phyloP scores from a whole-genome alignment of 53 echinoderm and acorn worm species.

The Holothuria scabra region DNA sequence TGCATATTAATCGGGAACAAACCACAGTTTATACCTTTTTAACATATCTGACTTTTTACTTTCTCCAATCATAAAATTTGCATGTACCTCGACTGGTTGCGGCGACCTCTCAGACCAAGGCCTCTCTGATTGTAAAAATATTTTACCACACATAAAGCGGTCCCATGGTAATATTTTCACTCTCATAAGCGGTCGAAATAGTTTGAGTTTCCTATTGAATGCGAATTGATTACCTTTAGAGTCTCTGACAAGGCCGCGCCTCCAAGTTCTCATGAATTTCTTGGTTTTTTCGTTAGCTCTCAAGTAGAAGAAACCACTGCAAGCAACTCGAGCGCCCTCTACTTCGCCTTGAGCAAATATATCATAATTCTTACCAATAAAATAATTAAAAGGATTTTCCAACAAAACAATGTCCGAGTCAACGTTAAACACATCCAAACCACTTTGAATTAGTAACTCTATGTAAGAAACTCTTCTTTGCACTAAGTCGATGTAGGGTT shows the following conservation, averaged over 20 bases:
- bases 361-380: background rate
- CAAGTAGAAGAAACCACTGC: background rate
- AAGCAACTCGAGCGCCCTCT: background rate
- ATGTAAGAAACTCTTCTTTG: background rate
- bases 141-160: background rate
- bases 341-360: background rate
- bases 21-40: background rate
- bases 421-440: background rate
- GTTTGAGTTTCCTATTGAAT: background rate
- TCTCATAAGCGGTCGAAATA: background rate
- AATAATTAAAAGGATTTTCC: background rate
- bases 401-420: conserved; percentile 1
- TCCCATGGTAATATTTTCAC: background rate
- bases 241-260: background rate
- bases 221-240: background rate
- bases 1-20: background rate
- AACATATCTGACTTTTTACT: background rate
- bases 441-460: background rate
- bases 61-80: background rate
- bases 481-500: background rate
- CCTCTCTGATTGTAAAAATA: background rate
- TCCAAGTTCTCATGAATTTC: background rate
- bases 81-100: background rate
- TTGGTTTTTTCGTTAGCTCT: background rate
- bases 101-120: background rate